Conservation (phyloP, 2,797 vertebrate genomes). For the Sus cebifrons region DNA sequence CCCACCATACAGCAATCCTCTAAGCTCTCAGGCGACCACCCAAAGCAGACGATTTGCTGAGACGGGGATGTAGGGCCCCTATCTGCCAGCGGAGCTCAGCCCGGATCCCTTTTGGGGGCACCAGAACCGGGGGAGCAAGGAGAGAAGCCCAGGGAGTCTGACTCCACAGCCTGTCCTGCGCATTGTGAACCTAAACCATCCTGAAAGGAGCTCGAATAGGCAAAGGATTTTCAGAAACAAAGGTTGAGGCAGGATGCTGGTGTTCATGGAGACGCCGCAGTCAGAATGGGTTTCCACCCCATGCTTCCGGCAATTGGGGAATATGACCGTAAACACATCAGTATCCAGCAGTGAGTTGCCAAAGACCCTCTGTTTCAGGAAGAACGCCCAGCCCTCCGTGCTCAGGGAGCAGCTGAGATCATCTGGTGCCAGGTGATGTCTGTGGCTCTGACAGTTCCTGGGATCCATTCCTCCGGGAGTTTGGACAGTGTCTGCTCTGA, state of each 20-base stretch:
- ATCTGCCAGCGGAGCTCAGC: neutral
- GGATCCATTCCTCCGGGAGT: constrained; percentile 39
- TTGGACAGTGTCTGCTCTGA: neutral
- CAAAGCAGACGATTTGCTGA: neutral
- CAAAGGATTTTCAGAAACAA: neutral
- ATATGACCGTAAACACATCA: neutral
- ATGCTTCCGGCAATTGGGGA: neutral
- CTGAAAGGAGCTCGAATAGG: neutral
- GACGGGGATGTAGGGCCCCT: rapidly evolving
- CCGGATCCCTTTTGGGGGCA: neutral
- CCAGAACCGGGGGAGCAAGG: neutral
- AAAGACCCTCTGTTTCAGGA: neutral
- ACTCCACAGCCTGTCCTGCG: neutral
- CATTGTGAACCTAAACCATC: neutral
- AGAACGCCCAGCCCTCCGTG: neutral
- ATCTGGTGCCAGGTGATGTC: neutral
- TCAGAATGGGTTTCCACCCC: constrained; percentile 16
- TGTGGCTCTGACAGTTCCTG: constrained; percentile 42
- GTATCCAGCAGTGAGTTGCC: neutral
- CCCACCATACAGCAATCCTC: neutral
- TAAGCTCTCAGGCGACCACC: neutral
- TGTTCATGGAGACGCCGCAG: neutral
- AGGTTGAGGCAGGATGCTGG: neutral
- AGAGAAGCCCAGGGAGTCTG: neutral
- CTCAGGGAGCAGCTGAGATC: neutral